Conservation (phyloP, 2,797 vertebrate species). For the Eulemur rubriventer region DNA sequence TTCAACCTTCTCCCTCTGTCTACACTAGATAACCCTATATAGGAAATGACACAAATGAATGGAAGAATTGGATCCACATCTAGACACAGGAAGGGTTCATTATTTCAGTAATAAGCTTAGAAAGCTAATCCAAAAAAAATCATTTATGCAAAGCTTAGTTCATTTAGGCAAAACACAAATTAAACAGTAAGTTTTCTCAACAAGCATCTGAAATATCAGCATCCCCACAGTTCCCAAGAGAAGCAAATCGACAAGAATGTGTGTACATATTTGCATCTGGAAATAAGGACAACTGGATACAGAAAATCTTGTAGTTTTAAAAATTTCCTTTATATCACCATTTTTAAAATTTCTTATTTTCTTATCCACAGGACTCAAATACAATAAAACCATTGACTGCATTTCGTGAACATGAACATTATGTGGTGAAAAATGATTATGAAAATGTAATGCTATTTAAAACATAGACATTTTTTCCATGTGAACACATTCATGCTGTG, state of each 20-base stretch:
- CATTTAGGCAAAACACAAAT: constrained; percentile 11
- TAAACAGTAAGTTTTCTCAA: neutral
- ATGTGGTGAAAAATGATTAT: neutral
- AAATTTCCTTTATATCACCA: neutral
- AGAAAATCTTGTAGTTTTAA: neutral
- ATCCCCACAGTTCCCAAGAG: neutral
- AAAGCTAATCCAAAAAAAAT: neutral
- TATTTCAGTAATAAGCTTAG: constrained; percentile 17
- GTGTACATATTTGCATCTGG: neutral
- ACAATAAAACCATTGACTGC: neutral
- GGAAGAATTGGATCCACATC: neutral
- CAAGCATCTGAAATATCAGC: neutral
- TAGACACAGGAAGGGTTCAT: neutral
- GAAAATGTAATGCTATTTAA: neutral
- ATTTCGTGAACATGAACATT: neutral
- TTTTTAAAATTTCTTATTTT: neutral
- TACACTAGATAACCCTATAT: neutral
- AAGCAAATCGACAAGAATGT: neutral
- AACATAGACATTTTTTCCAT: neutral
- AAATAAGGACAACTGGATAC: neutral
- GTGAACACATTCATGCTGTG: neutral
- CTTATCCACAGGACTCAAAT: neutral
- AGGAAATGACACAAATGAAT: constrained; percentile 8
- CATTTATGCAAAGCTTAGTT: constrained; percentile 3
- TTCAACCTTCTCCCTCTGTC: neutral